A percentile compares a stretch with the other conserved stretches of the same genome.
These are phyloP conservation scores for Caenorhabditis brenneri DNA, from an alignment of 1,140 invertebrate genomes.

Conservation along the genomic window DNA sequence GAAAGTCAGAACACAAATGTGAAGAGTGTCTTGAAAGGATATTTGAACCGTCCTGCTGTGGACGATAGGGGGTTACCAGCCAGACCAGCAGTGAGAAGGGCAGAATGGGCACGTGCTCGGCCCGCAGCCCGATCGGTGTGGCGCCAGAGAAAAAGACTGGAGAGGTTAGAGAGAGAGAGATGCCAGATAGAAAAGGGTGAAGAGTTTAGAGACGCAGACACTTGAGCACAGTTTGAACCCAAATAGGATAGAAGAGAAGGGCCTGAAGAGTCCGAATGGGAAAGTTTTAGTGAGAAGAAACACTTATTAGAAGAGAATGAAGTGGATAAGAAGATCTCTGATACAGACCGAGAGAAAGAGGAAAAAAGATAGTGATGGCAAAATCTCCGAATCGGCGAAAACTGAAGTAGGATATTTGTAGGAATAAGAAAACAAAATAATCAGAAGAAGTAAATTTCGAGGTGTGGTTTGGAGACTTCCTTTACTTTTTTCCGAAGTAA, in stretches of 20 bases:
- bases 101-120: constrained; percentile 34
- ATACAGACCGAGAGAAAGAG: no score
- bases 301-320: no score
- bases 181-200: background rate
- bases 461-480: no score
- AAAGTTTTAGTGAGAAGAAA: no score
- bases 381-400: no score
- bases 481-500: no score
- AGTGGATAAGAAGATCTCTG: no score
- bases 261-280: no score
- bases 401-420: no score
- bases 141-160: background rate
- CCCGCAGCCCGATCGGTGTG: background rate
- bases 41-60: background rate
- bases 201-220: background rate
- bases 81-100: constrained; percentile 22
- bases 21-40: background rate
- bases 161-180: constrained; percentile 7
- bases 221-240: constrained; percentile 15
- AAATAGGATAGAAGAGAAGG: background rate
- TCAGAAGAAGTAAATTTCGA: no score
- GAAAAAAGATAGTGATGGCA: no score
- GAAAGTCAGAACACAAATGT: background rate
- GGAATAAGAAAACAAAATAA: no score
- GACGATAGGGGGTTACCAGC: constrained; percentile 32